Evolutionary conservation across 2,797 vertebrate species (phyloP), one percentile per base, ranked within the genome.

Genomic region (Perdix hodgsoniae): DNA sequence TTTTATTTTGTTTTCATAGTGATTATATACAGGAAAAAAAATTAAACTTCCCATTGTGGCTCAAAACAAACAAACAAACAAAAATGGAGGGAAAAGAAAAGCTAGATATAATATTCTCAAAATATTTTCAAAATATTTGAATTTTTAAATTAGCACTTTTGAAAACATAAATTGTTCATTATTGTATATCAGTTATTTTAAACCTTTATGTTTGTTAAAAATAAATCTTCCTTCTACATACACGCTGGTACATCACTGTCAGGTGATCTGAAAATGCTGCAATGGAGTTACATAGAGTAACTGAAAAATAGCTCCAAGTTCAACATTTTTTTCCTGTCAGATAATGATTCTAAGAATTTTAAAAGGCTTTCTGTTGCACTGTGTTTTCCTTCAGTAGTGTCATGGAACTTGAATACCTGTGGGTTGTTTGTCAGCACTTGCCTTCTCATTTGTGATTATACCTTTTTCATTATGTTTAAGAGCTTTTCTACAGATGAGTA

Each of bases 401-500:
- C 0, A 0, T 9, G 44, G 72, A 86, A 63, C 35, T 63, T 49
- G 23, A 60, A 22, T 86, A 64, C 40, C 42, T 74, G 52, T 52
- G 76, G 59, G 33, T 40, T 93, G 31, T 42, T 71, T 73, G 31
- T 73, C 1, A 9, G 52, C 54, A 49, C 47, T 33, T 86, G 45
- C 61, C 72, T 95, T 85, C 77, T 93, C 1, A 1, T 76, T 56
- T 90, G 77, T 78, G 86, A 87, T 93, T 92, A 87, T 76, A 76
- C 21, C 45, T 91, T 84, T 83, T 92, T 83, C 77, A 91, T 95
- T 95, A 94, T 37, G 4, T 81, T 90, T 93, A 87, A 95, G 89
- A 95, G 89, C 35, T 96, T 95, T 95, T 47, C 65, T 95, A n/a
- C 70, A 94, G 69, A 90, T 66, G 16, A n/a, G 64, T 73, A 96